These are phyloP conservation scores for Coregonus sp. DNA, from an alignment of 2,797 vertebrate genomes.

Conservation along the genomic window DNA sequence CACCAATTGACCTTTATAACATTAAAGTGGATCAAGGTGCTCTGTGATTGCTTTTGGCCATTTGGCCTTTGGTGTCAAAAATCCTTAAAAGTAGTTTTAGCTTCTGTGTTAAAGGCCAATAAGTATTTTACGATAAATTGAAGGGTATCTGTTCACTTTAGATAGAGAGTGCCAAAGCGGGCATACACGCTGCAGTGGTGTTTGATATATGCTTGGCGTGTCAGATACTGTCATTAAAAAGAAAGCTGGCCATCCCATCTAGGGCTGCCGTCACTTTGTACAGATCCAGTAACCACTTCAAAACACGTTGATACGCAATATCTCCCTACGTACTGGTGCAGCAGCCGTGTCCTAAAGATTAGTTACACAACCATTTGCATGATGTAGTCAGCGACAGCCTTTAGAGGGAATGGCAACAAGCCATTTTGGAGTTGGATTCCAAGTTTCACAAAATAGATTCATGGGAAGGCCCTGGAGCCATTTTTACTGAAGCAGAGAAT, in stretches of 20 bases:
- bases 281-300: slow-evolving; percentile 9
- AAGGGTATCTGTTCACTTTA: slow-evolving; percentile 5
- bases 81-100: slow-evolving; percentile 5
- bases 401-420: slow-evolving; percentile 23
- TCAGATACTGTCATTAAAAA: slow-evolving; percentile 10
- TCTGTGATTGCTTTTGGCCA: slow-evolving; percentile 4
- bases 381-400: slow-evolving; percentile 19
- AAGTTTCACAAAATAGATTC: slow-evolving; percentile 20
- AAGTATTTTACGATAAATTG: background rate
- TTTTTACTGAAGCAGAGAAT: slow-evolving; percentile 25
- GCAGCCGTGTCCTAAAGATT: slow-evolving; percentile 21
- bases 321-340: background rate
- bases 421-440: slow-evolving; percentile 18
- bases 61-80: slow-evolving; percentile 14
- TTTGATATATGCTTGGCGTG: background rate
- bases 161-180: background rate
- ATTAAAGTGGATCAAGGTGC: slow-evolving; percentile 16
- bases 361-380: slow-evolving; percentile 23
- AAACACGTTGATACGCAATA: slow-evolving; percentile 14
- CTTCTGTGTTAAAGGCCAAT: background rate
- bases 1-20: slow-evolving; percentile 24
- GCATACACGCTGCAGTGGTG: background rate
- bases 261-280: slow-evolving; percentile 8
- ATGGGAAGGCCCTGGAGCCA: slow-evolving; percentile 8
- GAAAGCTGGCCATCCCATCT: background rate